Percentiles rank a stretch among this genome's conserved stretches.
phyloP scores from a whole-genome alignment of 2,888 invertebrate genomes.

The Meghimatium bilineatum region DNA sequence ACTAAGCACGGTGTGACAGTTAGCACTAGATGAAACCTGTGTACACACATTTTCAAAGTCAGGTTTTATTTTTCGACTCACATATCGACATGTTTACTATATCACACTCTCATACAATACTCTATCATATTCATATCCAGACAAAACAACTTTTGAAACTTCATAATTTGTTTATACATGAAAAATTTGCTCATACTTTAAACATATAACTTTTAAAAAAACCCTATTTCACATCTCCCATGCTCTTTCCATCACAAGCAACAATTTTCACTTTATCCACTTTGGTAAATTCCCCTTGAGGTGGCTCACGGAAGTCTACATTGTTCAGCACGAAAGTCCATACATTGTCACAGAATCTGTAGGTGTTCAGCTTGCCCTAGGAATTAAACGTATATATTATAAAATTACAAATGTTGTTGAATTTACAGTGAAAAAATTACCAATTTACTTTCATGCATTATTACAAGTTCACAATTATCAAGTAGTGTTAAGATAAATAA shows the following conservation, averaged over 20 bases:
- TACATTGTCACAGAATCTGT: constrained; percentile 99
- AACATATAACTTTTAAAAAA: background rate
- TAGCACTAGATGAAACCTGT: too few relatives aligned
- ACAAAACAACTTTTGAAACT: too few relatives aligned
- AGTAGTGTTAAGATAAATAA: too few relatives aligned
- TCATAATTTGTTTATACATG: background rate
- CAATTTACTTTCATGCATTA: too few relatives aligned
- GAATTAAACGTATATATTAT: constrained; percentile 45
- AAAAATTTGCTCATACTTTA: background rate
- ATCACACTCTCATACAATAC: too few relatives aligned
- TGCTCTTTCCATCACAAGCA: constrained; percentile 77
- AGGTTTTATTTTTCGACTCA: too few relatives aligned
- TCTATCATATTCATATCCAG: too few relatives aligned
- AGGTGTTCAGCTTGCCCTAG: constrained; percentile 82
- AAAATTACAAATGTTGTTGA: background rate
- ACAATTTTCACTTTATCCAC: constrained; percentile 78
- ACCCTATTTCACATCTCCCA: constrained; percentile 43
- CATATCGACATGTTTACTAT: too few relatives aligned
- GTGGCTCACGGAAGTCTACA: constrained; percentile 96
- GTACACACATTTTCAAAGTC: too few relatives aligned
- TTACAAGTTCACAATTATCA: too few relatives aligned
- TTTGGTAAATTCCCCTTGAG: constrained; percentile 83
- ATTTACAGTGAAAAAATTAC: background rate
- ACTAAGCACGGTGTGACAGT: too few relatives aligned
- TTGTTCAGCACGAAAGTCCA: constrained; percentile 99